Percentiles rank a stretch among this genome's conserved stretches.
phyloP scores from a whole-genome alignment of 2,113 vertebrate genomes.

The Monopterus albus region DNA sequence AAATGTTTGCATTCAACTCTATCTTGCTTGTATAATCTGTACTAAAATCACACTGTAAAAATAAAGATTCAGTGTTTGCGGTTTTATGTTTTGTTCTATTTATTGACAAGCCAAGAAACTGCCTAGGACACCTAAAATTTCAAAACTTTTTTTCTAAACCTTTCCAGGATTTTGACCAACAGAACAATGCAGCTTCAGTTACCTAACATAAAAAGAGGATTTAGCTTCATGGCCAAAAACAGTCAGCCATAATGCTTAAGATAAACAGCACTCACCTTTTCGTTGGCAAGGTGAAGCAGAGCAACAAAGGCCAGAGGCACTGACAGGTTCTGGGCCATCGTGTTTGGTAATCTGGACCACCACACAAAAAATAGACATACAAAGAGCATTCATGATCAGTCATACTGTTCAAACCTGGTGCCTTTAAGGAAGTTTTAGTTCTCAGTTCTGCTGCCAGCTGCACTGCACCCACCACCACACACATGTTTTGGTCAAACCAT shows the following conservation, averaged over 20 bases:
- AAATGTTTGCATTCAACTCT: too few relatives aligned
- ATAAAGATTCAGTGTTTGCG: too few relatives aligned
- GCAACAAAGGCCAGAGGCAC: constrained; percentile 91
- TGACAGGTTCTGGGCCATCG: constrained; percentile 91
- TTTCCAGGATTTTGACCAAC: not conserved
- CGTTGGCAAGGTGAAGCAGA: constrained; percentile 93
- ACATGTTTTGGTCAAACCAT: not conserved
- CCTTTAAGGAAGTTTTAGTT: not conserved
- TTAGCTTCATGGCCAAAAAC: too few relatives aligned
- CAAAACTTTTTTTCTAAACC: too few relatives aligned
- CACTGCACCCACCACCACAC: constrained; percentile 3
- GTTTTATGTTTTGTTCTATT: too few relatives aligned
- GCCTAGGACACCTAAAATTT: too few relatives aligned
- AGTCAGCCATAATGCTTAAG: too few relatives aligned
- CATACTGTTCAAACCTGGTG: not conserved
- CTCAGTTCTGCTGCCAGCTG: not conserved
- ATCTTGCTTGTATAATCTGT: too few relatives aligned
- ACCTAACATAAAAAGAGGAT: too few relatives aligned
- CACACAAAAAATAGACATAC: not conserved
- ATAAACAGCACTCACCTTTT: constrained; percentile 86
- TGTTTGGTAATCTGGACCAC: constrained; percentile 83
- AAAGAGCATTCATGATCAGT: not conserved
- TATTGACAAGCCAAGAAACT: too few relatives aligned
- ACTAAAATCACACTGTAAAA: too few relatives aligned
- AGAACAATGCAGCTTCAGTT: too few relatives aligned